Percentiles rank a stretch among this genome's conserved stretches.
Evolutionary conservation across 23 tunicate genomes (phyloP).

Genomic region (Ciona savignyi): DNA sequence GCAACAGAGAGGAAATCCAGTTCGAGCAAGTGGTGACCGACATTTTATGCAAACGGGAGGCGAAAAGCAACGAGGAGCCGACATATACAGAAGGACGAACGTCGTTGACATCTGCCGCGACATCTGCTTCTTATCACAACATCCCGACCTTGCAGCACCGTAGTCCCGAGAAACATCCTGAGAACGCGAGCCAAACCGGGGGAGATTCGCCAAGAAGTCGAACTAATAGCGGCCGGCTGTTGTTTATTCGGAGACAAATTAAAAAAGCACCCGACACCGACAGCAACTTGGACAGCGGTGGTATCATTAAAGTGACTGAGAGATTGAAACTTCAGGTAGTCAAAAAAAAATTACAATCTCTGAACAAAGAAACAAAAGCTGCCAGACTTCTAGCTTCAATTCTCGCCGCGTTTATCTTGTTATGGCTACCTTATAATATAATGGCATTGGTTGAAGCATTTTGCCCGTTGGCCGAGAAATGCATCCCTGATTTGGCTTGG

Average conservation of each 20-base stretch:
- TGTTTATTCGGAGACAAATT: background rate
- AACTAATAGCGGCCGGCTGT: background rate
- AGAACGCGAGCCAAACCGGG: too few relatives aligned
- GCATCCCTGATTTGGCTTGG: slow-evolving; percentile 69
- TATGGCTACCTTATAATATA: slow-evolving; percentile 94
- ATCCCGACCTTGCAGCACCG: too few relatives aligned
- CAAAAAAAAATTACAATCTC: slow-evolving; percentile 26
- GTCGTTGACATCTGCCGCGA: too few relatives aligned
- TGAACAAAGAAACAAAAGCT: slow-evolving; percentile 73
- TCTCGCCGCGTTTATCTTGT: slow-evolving; percentile 71
- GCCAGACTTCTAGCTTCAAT: slow-evolving; percentile 79
- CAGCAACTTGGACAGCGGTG: background rate
- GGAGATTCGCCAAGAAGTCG: too few relatives aligned
- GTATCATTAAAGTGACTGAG: slow-evolving; percentile 15
- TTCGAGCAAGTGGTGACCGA: too few relatives aligned
- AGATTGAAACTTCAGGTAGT: slow-evolving; percentile 12
- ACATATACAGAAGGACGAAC: too few relatives aligned
- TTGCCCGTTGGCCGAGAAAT: slow-evolving; percentile 20
- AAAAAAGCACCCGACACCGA: background rate
- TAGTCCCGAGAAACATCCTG: too few relatives aligned
- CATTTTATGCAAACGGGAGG: too few relatives aligned
- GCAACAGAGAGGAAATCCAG: too few relatives aligned
- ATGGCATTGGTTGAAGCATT: slow-evolving; percentile 68
- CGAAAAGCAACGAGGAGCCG: too few relatives aligned
- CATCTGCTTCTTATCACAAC: too few relatives aligned